phyloP scores from a whole-genome alignment of 1,140 invertebrate genomes.

The Drosophila nigromelanica region DNA sequence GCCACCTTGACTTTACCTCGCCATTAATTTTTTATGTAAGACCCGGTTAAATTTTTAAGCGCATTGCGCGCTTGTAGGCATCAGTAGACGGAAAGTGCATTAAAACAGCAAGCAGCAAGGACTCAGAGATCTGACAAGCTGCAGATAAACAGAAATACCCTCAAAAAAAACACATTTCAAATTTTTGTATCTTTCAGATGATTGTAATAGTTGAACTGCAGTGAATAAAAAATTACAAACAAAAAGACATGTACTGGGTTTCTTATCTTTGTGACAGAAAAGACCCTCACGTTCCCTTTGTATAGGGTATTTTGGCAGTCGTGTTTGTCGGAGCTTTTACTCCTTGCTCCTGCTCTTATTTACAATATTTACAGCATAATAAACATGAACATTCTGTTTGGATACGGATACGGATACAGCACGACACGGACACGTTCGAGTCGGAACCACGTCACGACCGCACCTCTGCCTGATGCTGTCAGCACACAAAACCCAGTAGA shows the following conservation, averaged over 20 bases:
- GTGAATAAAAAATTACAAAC: too few species aligned
- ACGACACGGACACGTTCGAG: constrained; percentile 34
- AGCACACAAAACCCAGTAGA: constrained; percentile 14
- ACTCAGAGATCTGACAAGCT: neutral
- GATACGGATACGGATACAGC: constrained; percentile 14
- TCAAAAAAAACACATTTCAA: neutral
- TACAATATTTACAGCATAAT: constrained; percentile 69
- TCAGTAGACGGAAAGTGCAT: constrained; percentile 21
- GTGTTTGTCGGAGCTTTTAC: too few species aligned
- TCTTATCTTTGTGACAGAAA: neutral
- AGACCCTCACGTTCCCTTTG: too few species aligned
- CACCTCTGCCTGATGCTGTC: neutral
- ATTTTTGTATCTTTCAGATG: too few species aligned
- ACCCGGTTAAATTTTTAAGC: constrained; percentile 66
- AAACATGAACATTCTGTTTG: constrained; percentile 56
- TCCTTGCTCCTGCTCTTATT: constrained; percentile 38
- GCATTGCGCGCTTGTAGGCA: constrained; percentile 4
- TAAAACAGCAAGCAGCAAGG: constrained; percentile 21
- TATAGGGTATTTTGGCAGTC: constrained; percentile 15
- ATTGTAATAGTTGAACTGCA: too few species aligned
- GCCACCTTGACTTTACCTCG: constrained; percentile 45
- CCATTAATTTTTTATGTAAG: constrained; percentile 63
- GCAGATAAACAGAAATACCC: constrained; percentile 2
- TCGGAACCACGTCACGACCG: neutral
- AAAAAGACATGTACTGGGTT: too few species aligned